A percentile compares a stretch with the other conserved stretches of the same genome.
phyloP scores from a whole-genome alignment of 2,888 invertebrate species.

The Melanchra persicariae region DNA sequence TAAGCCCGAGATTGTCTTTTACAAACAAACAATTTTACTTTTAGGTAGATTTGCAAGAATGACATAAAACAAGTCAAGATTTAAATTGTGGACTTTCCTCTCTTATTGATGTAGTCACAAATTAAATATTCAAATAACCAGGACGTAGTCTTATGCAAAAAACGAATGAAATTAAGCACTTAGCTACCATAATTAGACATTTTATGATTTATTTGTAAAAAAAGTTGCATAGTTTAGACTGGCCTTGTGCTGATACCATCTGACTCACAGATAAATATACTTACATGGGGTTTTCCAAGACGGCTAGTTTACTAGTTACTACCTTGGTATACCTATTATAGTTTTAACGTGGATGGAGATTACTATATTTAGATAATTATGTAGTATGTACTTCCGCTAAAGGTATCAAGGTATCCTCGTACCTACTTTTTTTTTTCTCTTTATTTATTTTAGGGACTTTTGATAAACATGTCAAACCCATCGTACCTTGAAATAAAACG shows the following conservation, averaged over 20 bases:
- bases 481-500: too few species aligned
- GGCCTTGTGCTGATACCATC: slow-evolving; percentile 48
- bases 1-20: neutral
- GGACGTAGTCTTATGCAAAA: slow-evolving; percentile 51
- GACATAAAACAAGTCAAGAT: neutral
- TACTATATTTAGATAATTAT: neutral
- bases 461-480: too few species aligned
- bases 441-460: too few species aligned
- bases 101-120: neutral
- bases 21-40: neutral
- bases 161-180: slow-evolving; percentile 39
- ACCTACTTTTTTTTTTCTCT: too few species aligned
- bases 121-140: slow-evolving; percentile 49
- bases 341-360: slow-evolving; percentile 11
- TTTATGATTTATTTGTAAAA: slow-evolving; percentile 51
- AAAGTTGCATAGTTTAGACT: slow-evolving; percentile 43
- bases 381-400: neutral
- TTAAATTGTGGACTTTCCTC: neutral
- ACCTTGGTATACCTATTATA: slow-evolving; percentile 6
- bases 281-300: slow-evolving; percentile 62
- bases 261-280: slow-evolving; percentile 39
- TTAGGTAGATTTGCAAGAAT: too few species aligned
- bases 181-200: slow-evolving; percentile 40
- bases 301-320: slow-evolving; percentile 27
- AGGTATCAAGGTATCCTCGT: too few species aligned